Evolutionary conservation across 2,797 vertebrate species (phyloP).

Genomic region (Phylloscopus collybita): DNA sequence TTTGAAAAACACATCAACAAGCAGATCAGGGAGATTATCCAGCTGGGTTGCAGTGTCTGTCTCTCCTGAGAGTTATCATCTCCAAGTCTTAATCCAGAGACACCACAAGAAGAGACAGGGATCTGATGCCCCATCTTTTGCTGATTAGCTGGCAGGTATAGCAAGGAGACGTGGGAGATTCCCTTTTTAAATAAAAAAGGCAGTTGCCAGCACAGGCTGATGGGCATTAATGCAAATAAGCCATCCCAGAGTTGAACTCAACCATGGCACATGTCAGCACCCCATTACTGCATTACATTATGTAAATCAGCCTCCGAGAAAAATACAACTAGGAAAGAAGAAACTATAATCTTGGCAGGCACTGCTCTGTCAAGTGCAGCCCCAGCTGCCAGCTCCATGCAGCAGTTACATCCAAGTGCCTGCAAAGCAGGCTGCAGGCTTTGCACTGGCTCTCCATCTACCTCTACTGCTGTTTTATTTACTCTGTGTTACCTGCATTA

Average conservation of each 20-base stretch:
- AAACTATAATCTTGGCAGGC: not conserved
- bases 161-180: not conserved
- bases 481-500: not conserved
- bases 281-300: not conserved
- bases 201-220: not conserved
- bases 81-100: not conserved
- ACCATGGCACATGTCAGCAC: not conserved
- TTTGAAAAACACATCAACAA: not conserved
- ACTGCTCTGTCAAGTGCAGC: not conserved
- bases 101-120: not conserved
- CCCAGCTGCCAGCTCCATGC: not conserved
- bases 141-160: not conserved
- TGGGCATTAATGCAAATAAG: not conserved
- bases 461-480: not conserved
- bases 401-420: not conserved
- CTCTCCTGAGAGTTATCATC: not conserved
- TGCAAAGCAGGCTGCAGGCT: not conserved
- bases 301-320: slow-evolving; percentile 21
- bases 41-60: not conserved
- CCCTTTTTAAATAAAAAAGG: not conserved
- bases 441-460: not conserved
- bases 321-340: not conserved
- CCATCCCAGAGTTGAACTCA: not conserved
- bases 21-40: not conserved
- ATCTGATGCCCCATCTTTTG: not conserved